phyloP scores from a whole-genome alignment of 2,888 invertebrate genomes.

The Pachliopta kotzebuea region DNA sequence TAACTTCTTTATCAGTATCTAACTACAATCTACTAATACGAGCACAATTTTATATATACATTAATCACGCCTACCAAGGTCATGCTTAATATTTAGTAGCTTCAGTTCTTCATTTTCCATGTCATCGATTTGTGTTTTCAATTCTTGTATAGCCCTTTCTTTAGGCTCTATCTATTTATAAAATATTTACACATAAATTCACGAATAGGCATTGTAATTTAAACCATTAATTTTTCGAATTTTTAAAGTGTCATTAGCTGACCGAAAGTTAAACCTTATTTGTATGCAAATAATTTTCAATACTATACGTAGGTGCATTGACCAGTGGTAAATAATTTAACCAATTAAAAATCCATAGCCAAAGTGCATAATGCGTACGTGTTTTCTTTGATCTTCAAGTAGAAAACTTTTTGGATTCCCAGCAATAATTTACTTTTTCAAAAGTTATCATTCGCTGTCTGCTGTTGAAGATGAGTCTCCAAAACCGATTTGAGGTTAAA shows the following conservation, averaged over 20 bases:
- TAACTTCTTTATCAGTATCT: conserved; percentile 59
- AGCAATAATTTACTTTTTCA: too few relatives aligned
- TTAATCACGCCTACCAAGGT: conserved; percentile 58
- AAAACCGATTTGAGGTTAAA: neutral
- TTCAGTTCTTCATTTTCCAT: conserved; percentile 92
- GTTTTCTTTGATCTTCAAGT: too few relatives aligned
- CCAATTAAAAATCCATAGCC: too few relatives aligned
- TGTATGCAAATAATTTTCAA: too few relatives aligned
- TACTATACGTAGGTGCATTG: too few relatives aligned
- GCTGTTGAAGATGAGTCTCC: neutral
- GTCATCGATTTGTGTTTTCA: conserved; percentile 89
- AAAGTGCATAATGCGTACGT: too few relatives aligned
- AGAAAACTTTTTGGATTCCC: too few relatives aligned
- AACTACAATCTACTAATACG: conserved; percentile 14
- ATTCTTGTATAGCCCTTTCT: conserved; percentile 88
- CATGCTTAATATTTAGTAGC: conserved; percentile 75
- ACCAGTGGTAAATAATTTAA: too few relatives aligned
- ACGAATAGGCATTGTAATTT: neutral
- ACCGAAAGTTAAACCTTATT: too few relatives aligned
- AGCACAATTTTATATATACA: neutral
- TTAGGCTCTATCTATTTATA: conserved; percentile 88
- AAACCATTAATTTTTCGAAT: neutral
- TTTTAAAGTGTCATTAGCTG: too few relatives aligned
- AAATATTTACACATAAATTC: conserved; percentile 16
- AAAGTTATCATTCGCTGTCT: neutral